Base-by-base conservation (phyloP, 2,888 invertebrate species). In the Drosophila multiciliata region DNA sequence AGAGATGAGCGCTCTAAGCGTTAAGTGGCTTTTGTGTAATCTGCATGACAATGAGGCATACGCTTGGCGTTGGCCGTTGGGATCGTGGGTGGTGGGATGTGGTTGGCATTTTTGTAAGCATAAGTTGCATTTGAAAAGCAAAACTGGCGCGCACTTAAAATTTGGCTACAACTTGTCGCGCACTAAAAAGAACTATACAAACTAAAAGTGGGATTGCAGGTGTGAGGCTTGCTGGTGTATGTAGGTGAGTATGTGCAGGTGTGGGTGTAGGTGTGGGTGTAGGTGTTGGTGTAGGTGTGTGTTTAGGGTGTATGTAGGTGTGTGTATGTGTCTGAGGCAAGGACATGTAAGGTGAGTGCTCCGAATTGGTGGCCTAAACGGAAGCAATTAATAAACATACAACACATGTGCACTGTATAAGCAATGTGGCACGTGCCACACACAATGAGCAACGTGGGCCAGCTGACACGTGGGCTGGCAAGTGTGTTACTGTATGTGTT, bases 1-100 rank as follows among this genome's bases (percentile, higher is more conserved):
- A 20, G 48, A 48, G 73, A 42, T 64, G 61, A 67, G 75, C 67
- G 78, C 72, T 68, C 62, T 58, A 67, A 71, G 73, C 70, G 70
- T 73, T 76, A 83, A 80, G 87, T 75, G 74, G 78, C 74, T 82
- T 87, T 79, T 69, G 85, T 75, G 67, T 84, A 89, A 85, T 85
- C 87, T 85, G 89, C 85, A 89, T 87, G 78, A 82, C 85, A 89
- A 85, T 89, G 59, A 72, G 79, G 67, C 62, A 66, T 35, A 57
- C 57, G 60, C 59, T 33, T 29, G 26, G 66, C 33, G 48, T 9
- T 15, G 45, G 38, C 32, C 23, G n/a, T 32, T 49, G 15, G 15
- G 20, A 7, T 23, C 38, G n/a, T 9, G 20, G 33, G 11, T 12
- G 3, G 45, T 26, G n/a, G 36, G 17, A 11, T 9, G 29, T 33